phyloP scores from a whole-genome alignment of 2,113 vertebrate species.

The Proterorhinus semilunaris region DNA sequence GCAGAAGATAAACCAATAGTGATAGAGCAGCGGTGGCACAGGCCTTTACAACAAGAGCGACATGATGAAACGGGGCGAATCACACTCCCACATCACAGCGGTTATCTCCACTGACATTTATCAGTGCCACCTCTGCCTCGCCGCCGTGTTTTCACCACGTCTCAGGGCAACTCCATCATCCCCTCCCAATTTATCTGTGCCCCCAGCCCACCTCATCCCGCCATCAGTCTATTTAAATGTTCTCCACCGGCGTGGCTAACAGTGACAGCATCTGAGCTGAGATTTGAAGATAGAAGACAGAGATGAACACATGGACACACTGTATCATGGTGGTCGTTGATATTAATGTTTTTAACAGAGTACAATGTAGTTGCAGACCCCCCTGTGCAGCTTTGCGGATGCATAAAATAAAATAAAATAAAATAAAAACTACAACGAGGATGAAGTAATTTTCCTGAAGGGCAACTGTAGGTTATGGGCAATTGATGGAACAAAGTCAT shows the following conservation, averaged over 20 bases:
- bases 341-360: slow-evolving; percentile 19
- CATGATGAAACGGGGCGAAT: slow-evolving; percentile 25
- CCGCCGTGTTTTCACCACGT: slow-evolving; percentile 28
- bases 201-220: slow-evolving; percentile 8
- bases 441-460: slow-evolving; percentile 43
- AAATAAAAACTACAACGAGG: slow-evolving; percentile 2
- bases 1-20: not conserved
- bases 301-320: slow-evolving; percentile 37
- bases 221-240: slow-evolving; percentile 9
- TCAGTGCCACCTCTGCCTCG: slow-evolving; percentile 40
- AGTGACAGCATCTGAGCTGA: slow-evolving; percentile 33
- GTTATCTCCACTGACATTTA: slow-evolving; percentile 48
- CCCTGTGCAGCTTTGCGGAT: not conserved
- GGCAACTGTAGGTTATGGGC: slow-evolving; percentile 41
- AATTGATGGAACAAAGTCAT: slow-evolving; percentile 38
- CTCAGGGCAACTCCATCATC: slow-evolving; percentile 44
- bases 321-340: slow-evolving; percentile 15
- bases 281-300: slow-evolving; percentile 20
- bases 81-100: slow-evolving; percentile 13
- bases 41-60: slow-evolving; percentile 3
- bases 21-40: not conserved
- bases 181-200: slow-evolving; percentile 2
- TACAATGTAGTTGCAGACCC: not conserved
- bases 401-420: slow-evolving; percentile 26
- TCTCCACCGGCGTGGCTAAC: slow-evolving; percentile 20